Percentiles rank a stretch among this genome's conserved stretches.
phyloP scores from a whole-genome alignment of 1,140 invertebrate species.

The Antheraea mylitta region DNA sequence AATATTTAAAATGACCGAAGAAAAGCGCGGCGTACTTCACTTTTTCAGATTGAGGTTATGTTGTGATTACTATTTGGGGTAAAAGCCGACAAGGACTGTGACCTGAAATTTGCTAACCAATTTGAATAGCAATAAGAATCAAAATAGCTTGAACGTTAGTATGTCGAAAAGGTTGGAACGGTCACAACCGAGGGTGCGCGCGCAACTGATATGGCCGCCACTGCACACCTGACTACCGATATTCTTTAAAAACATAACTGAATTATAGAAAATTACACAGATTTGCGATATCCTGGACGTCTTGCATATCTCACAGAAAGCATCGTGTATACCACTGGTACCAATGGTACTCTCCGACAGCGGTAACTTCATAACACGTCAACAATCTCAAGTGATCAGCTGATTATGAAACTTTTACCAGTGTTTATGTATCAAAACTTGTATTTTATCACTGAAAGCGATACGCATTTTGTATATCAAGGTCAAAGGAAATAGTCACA shows the following conservation, averaged over 20 bases:
- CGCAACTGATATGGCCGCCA: conserved; percentile 72
- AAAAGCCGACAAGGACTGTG: conserved; percentile 51
- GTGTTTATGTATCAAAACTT: conserved; percentile 55
- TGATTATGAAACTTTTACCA: conserved; percentile 74
- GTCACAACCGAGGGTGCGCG: conserved; percentile 59
- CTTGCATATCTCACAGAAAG: conserved; percentile 31
- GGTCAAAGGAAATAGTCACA: conserved; percentile 33
- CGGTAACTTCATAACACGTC: conserved; percentile 43
- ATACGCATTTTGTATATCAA: conserved; percentile 35
- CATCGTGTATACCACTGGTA: conserved; percentile 35
- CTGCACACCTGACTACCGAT: conserved; percentile 69
- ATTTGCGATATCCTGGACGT: conserved; percentile 28
- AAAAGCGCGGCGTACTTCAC: conserved; percentile 54
- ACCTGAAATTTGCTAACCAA: conserved; percentile 47
- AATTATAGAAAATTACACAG: conserved; percentile 54
- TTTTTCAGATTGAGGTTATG: conserved; percentile 72
- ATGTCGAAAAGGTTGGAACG: conserved; percentile 38
- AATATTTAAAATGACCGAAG: conserved; percentile 21
- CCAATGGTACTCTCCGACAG: conserved; percentile 28
- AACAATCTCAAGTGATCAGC: conserved; percentile 51
- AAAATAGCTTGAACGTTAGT: conserved; percentile 43
- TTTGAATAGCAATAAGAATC: conserved; percentile 44
- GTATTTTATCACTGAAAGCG: conserved; percentile 53
- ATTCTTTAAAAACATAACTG: conserved; percentile 59
- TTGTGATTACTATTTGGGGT: conserved; percentile 69